Base-by-base conservation (phyloP, 2,888 invertebrate species). In the Rapana venosa region DNA sequence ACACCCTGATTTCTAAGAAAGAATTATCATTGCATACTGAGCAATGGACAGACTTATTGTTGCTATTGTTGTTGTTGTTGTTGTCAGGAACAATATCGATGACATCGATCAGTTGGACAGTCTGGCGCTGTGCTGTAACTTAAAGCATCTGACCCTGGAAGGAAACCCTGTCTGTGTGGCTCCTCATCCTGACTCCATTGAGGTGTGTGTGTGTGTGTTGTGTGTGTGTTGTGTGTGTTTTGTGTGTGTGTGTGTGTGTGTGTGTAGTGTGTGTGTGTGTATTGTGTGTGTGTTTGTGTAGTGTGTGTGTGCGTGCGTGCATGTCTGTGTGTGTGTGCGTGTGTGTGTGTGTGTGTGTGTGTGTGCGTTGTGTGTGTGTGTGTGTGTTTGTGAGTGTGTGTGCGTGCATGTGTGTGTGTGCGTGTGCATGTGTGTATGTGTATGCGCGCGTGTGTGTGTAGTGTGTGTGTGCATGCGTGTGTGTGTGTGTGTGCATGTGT, bases 161-260 rank as follows among this genome's bases (percentile, higher is more conserved):
- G 96, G 96, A 30, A 96, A 96, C 92, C 96, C 96, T 22, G 92
- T 96, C 26, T 96, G 96, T 93, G 92, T 94, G 36, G 92, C 92
- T 61, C 94, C 96, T 15, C 47, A 22, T 17, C 81, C 47, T 47
- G 81, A 83, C 47, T 20, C 36, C 26, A 22, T 47, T 17, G 36
- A 47, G 36, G 81, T 47, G 13, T 6, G 47, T 30, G 22, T 83
- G 81, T 81, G 81, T 81, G 22, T 4, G 70, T 11, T 47, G 47
- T 47, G 47, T 47, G 47, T 47, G 47, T 47, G 47, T 47, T 47
- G 47, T 47, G 4, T 47, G 47, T 47, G 47, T n/a, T n/a, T n/a
- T 47, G 47, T 47, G 47, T 47, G 47, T 47, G 47, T 47, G 47
- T 47, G 47, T 47, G 47, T 47, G 47, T 47, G 47, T 47, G 47